Evolutionary conservation across 2,113 vertebrate genomes (phyloP).

Genomic region (Perccottus glenii): DNA sequence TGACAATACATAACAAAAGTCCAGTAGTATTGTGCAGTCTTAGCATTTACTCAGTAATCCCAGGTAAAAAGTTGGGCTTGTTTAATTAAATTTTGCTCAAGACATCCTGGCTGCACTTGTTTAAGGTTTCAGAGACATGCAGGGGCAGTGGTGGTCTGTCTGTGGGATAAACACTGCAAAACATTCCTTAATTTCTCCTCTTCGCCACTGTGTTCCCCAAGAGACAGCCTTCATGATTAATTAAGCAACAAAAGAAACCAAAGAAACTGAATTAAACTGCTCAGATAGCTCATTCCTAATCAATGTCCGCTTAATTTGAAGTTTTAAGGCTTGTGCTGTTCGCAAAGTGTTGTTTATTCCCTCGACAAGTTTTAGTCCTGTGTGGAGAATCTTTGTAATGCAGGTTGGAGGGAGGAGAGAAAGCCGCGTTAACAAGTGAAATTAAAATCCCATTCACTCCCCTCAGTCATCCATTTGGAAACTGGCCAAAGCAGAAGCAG

Average conservation of each 20-base stretch:
- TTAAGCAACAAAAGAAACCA: slow-evolving; percentile 32
- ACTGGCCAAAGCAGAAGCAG: slow-evolving; percentile 61
- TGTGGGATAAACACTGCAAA: slow-evolving; percentile 20
- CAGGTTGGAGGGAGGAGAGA: slow-evolving; percentile 38
- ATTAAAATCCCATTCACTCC: slow-evolving; percentile 72
- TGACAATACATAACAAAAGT: too few relatives aligned
- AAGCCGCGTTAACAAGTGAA: slow-evolving; percentile 61
- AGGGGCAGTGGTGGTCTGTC: slow-evolving; percentile 9
- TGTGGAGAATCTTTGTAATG: slow-evolving; percentile 28
- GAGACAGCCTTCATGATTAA: slow-evolving; percentile 39
- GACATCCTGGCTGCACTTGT: slow-evolving; percentile 22
- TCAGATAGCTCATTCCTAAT: slow-evolving; percentile 35
- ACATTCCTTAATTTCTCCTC: slow-evolving; percentile 14
- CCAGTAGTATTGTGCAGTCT: too few relatives aligned
- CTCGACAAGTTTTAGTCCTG: slow-evolving; percentile 13
- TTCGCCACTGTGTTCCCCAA: slow-evolving; percentile 17
- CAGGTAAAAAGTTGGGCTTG: too few relatives aligned
- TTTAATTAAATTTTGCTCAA: slow-evolving; percentile 19
- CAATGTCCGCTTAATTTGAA: slow-evolving; percentile 47
- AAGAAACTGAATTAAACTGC: slow-evolving; percentile 20
- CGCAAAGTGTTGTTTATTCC: slow-evolving; percentile 34
- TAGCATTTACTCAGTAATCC: too few relatives aligned
- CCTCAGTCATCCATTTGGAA: slow-evolving; percentile 62
- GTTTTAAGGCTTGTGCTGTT: slow-evolving; percentile 31
- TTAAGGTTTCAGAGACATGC: slow-evolving; percentile 19